phyloP scores from a whole-genome alignment of 2,113 vertebrate genomes.

The Planiliza haematocheilus region DNA sequence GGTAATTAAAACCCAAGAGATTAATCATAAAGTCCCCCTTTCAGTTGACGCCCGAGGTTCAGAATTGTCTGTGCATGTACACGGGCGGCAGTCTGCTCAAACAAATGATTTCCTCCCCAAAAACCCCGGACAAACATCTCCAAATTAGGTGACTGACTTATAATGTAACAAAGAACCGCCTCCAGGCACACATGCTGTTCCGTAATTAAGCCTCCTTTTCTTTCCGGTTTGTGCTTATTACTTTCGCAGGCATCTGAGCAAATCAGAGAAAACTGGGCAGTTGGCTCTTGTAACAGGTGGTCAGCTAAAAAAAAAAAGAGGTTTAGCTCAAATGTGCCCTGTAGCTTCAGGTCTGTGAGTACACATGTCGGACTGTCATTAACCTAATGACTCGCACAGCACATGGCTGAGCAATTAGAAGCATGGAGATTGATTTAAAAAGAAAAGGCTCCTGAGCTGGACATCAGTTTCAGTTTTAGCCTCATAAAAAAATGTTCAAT shows the following conservation, averaged over 20 bases:
- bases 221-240: slow-evolving; percentile 24
- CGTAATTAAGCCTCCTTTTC: slow-evolving; percentile 34
- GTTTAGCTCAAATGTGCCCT: slow-evolving; percentile 24
- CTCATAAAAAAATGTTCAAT: not conserved
- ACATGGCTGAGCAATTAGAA: slow-evolving; percentile 58
- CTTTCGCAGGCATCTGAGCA: slow-evolving; percentile 21
- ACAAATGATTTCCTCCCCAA: not conserved
- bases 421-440: slow-evolving; percentile 40
- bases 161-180: slow-evolving; percentile 23
- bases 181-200: not conserved
- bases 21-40: slow-evolving; percentile 63
- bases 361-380: slow-evolving; percentile 54
- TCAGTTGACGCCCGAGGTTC: not conserved
- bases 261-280: slow-evolving; percentile 14
- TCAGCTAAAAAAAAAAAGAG: slow-evolving; percentile 29
- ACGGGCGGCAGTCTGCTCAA: not conserved
- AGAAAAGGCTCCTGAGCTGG: slow-evolving; percentile 17
- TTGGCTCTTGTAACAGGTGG: slow-evolving; percentile 39
- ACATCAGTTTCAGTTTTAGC: slow-evolving; percentile 16
- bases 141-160: slow-evolving; percentile 26
- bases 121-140: slow-evolving; percentile 18
- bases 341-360: slow-evolving; percentile 36
- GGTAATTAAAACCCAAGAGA: slow-evolving; percentile 75
- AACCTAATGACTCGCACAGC: slow-evolving; percentile 42
- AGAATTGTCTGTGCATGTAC: slow-evolving; percentile 30